phyloP scores from a whole-genome alignment of 1,140 invertebrate genomes.

The Acromyrmex echinatior region DNA sequence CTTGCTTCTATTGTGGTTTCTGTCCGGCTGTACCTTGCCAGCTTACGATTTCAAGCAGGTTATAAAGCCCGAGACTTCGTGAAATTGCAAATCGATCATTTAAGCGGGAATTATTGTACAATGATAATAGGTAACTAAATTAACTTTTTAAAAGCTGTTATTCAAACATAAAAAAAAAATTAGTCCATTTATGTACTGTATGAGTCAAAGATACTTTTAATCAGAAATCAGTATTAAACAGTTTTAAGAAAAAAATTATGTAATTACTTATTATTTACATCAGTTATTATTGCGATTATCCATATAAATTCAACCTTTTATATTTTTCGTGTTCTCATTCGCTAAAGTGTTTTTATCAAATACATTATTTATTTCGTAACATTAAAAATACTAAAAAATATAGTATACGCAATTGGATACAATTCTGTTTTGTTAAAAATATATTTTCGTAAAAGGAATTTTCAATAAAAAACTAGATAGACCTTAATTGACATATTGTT shows the following conservation, averaged over 20 bases:
- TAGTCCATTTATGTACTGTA: not conserved
- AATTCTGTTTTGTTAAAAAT: not conserved
- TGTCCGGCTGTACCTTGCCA: conserved; percentile 73
- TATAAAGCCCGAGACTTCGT: not conserved
- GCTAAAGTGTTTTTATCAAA: not conserved
- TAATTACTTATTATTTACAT: not conserved
- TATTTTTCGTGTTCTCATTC: not conserved
- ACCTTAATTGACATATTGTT: conserved; percentile 25
- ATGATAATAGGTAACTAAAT: not conserved
- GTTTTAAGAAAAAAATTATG: conserved; percentile 24
- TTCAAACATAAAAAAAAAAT: not conserved
- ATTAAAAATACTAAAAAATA: conserved; percentile 19
- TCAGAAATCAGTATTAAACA: not conserved
- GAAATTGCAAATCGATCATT: conserved; percentile 13
- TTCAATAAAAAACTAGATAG: not conserved
- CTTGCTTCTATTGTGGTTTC: conserved; percentile 45
- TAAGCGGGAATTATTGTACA: not conserved
- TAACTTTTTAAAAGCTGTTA: not conserved
- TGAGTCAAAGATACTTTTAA: not conserved
- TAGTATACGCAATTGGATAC: not conserved
- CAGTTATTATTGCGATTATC: not conserved
- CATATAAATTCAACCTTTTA: not conserved
- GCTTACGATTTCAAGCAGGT: conserved; percentile 25
- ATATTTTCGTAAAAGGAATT: not conserved
- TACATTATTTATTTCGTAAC: conserved; percentile 2